Evolutionary conservation across 2,113 vertebrate species (phyloP).

Genomic region (Engystomops pustulosus): DNA sequence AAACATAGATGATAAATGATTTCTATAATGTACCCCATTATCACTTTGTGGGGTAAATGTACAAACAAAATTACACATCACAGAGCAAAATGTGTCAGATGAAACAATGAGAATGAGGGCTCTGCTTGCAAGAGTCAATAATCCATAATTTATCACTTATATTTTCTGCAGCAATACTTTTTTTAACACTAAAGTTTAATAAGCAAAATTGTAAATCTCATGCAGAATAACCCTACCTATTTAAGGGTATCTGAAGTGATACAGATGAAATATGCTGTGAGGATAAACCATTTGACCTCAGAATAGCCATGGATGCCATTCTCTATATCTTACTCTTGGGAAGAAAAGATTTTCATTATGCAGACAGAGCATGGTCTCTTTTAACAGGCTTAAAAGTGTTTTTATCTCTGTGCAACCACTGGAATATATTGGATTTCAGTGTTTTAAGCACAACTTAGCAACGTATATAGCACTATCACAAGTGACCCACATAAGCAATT

Average conservation of each 20-base stretch:
- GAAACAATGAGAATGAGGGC: too few relatives aligned
- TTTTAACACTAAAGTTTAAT: background rate
- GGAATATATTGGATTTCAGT: slow-evolving; percentile 55
- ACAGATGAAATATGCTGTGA: background rate
- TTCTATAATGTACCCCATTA: too few relatives aligned
- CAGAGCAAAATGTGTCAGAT: too few relatives aligned
- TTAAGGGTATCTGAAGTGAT: slow-evolving; percentile 5
- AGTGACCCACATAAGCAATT: background rate
- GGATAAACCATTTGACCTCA: slow-evolving; percentile 44
- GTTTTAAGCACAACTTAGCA: slow-evolving; percentile 52
- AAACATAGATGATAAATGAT: too few relatives aligned
- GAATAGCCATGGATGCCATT: slow-evolving; percentile 18
- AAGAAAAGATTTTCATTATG: slow-evolving; percentile 9
- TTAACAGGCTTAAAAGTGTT: slow-evolving; percentile 52
- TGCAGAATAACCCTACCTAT: background rate
- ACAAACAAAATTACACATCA: too few relatives aligned
- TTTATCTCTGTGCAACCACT: slow-evolving; percentile 55
- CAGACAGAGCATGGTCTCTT: background rate
- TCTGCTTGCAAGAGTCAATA: too few relatives aligned
- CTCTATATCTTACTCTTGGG: background rate
- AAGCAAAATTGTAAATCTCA: background rate
- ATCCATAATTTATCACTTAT: too few relatives aligned
- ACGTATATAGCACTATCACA: slow-evolving; percentile 41
- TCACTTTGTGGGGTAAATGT: too few relatives aligned
- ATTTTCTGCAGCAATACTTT: background rate